Evolutionary conservation across 2,888 invertebrate genomes (phyloP).

Genomic region (Microplitis deprimator): DNA sequence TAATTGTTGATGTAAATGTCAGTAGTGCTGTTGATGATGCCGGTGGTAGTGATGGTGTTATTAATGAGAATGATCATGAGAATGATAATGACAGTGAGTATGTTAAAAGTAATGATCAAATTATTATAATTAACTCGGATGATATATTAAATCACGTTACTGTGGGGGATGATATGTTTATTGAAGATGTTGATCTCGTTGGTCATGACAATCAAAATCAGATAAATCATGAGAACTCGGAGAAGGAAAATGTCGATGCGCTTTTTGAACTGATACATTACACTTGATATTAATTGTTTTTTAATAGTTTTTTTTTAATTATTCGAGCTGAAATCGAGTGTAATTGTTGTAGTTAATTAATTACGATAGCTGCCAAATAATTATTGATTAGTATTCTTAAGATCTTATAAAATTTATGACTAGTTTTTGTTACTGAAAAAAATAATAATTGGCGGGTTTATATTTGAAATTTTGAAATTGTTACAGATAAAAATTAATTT

Average conservation of each 20-base stretch:
- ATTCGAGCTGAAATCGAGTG: neutral
- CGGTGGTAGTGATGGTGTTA: conserved; percentile 18
- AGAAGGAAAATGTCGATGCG: conserved; percentile 66
- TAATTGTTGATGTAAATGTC: neutral
- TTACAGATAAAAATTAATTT: too few species aligned
- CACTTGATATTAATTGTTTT: conserved; percentile 49
- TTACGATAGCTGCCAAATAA: too few species aligned
- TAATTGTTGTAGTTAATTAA: neutral
- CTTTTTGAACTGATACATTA: conserved; percentile 65
- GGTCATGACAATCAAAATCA: conserved; percentile 56
- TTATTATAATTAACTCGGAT: conserved; percentile 37
- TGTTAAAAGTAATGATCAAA: conserved; percentile 43
- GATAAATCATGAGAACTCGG: conserved; percentile 60
- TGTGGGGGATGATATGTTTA: conserved; percentile 51
- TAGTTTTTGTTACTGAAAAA: too few species aligned
- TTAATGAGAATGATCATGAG: conserved; percentile 27
- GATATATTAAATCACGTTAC: conserved; percentile 11
- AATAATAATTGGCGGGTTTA: too few species aligned
- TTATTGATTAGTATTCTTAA: too few species aligned
- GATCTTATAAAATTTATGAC: too few species aligned
- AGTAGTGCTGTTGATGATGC: conserved; percentile 20
- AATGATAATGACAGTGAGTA: conserved; percentile 34
- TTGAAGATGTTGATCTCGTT: conserved; percentile 61
- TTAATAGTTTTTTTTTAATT: neutral
- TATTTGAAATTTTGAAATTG: too few species aligned